Base-by-base conservation (phyloP, 2,113 vertebrate species). In the Falcunculus frontatus region DNA sequence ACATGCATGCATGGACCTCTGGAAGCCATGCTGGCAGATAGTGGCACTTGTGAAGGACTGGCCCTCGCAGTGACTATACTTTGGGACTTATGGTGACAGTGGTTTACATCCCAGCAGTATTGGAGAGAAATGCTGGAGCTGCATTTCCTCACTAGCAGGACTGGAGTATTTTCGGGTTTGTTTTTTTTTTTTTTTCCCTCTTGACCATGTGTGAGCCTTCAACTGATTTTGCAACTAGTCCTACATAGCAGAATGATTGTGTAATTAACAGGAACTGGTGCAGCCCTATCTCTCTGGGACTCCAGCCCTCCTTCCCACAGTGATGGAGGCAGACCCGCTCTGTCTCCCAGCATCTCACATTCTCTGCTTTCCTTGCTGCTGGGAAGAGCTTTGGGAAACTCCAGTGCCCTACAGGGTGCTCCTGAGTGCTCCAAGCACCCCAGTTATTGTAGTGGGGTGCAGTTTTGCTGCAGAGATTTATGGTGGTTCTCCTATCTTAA, bases 191-290 rank as follows among this genome's bases (percentile, higher is more conserved):
- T 56, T 47, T 35, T 42, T 63, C 27, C 4, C 29, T 27, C 60
- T 59, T 90, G 92, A 93, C 73, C 81, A 87, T 90, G 87, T 93
- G 86, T 95, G 77, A 93, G 90, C 87, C 75, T 95, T 93, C 79
- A 84, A 81, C 65, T 74, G 94, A 96, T 97, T 97, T 97, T 96
- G 96, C 94, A 96, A 96, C 82, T 50, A 70, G 72, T 68, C 46
- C 81, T 65, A 65, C 97, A 97, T 97, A 97, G 96, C 96, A 94
- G 94, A 97, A 65, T 5, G 87, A 94, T 95, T 96, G 92, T 96
- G 96, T 97, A 88, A 97, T 89, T 95, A 89, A 84, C 32, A 14
- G 94, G 95, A 95, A 94, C 78, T 90, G 89, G 65, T 93, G 90
- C 17, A 1, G 88, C 69, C 75, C 92, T 93, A 68, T 89, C 84